Conservation (phyloP, 2,888 invertebrate species). For the Lysandra coridon region DNA sequence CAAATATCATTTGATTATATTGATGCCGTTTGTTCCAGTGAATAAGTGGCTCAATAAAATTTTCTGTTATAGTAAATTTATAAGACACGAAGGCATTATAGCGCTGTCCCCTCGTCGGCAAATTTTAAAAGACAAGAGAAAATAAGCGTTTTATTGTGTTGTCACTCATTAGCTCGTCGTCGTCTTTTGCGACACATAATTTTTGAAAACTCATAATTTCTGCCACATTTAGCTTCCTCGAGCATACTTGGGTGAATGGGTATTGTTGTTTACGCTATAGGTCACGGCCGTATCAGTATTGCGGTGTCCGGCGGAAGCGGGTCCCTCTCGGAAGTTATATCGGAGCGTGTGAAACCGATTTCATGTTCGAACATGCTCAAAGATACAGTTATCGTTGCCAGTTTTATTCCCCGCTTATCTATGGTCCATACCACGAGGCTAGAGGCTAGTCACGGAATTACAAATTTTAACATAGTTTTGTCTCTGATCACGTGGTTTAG, state of each 20-base stretch:
- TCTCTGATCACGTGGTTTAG: too few relatives aligned
- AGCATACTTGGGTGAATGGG: background rate
- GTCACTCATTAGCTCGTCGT: background rate
- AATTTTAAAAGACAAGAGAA: too few relatives aligned
- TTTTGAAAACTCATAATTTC: background rate
- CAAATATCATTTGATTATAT: background rate
- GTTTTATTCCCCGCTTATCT: background rate
- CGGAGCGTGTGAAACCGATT: constrained; percentile 64
- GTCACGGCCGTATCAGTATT: constrained; percentile 44
- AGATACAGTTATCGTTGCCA: background rate
- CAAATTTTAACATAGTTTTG: too few relatives aligned
- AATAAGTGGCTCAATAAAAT: background rate
- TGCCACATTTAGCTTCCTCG: background rate
- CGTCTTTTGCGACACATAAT: background rate
- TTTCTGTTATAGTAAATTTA: too few relatives aligned
- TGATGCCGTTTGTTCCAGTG: background rate
- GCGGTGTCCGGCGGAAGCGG: constrained; percentile 74
- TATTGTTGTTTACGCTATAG: constrained; percentile 33
- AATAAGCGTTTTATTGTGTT: background rate
- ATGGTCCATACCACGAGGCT: background rate
- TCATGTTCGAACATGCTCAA: constrained; percentile 37
- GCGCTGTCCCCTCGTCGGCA: background rate
- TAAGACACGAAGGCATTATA: too few relatives aligned
- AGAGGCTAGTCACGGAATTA: too few relatives aligned
- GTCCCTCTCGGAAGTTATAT: constrained; percentile 61